A percentile compares a stretch with the other conserved stretches of the same genome.
These are phyloP conservation scores for Eumerus sabulonum DNA, from an alignment of 2,888 invertebrate species.

Conservation along the genomic window DNA sequence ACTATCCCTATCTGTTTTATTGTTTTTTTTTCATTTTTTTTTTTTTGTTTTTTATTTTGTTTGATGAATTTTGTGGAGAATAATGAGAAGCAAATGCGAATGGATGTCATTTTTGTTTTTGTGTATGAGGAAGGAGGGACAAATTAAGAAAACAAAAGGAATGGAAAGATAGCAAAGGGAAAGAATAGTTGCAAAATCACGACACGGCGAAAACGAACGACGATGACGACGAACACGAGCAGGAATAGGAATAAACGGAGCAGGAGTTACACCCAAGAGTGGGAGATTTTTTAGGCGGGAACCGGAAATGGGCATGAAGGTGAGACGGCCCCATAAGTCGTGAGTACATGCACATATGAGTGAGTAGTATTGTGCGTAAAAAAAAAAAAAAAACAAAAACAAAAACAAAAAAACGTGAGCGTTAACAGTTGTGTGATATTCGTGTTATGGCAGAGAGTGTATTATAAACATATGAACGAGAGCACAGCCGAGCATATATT, in stretches of 20 bases:
- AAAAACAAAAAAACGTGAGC: background rate
- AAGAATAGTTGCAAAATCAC: constrained; percentile 2
- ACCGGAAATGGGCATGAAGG: constrained; percentile 34
- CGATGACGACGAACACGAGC: constrained; percentile 39
- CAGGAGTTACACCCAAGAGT: constrained; percentile 19
- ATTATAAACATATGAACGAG: constrained; percentile 21
- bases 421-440: background rate
- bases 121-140: constrained; percentile 15
- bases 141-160: constrained; percentile 40
- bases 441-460: constrained; percentile 12
- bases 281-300: constrained; percentile 28
- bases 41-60: constrained; percentile 16
- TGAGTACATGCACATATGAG: constrained; percentile 34
- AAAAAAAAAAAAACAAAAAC: background rate
- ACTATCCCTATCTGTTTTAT: constrained; percentile 85
- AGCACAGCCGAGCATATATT: constrained; percentile 27
- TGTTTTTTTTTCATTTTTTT: constrained; percentile 47
- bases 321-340: background rate
- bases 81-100: constrained; percentile 58
- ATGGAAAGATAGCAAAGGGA: constrained; percentile 27
- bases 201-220: constrained; percentile 13
- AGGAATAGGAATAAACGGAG: constrained; percentile 11
- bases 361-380: constrained; percentile 33
- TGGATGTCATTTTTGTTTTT: constrained; percentile 51
- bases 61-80: constrained; percentile 32